A percentile compares a stretch with the other conserved stretches of the same genome.
Evolutionary conservation across 2,797 vertebrate species (phyloP).

Genomic region (Perodicticus potto): DNA sequence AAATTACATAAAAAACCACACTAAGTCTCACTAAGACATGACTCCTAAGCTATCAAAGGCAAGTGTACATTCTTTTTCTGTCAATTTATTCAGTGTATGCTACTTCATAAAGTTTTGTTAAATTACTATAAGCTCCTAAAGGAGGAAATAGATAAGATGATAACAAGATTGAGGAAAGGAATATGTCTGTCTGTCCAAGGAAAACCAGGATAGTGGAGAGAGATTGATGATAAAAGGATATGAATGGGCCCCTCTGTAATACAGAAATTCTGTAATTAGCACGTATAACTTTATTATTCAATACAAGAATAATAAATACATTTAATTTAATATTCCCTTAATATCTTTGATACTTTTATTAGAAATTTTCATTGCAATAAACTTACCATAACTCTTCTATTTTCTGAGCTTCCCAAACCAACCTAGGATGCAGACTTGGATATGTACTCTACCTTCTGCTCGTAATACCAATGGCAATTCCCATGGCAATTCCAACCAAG

Average conservation of each 20-base stretch:
- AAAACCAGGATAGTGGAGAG: background rate
- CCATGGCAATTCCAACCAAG: background rate
- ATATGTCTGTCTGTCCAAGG: background rate
- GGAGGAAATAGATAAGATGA: background rate
- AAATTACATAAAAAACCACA: slow-evolving; percentile 9
- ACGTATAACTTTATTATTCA: background rate
- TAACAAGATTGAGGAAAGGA: background rate
- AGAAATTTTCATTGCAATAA: background rate
- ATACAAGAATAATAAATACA: background rate
- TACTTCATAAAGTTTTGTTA: background rate
- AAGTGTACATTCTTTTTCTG: background rate
- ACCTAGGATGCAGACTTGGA: background rate
- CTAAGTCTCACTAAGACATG: background rate
- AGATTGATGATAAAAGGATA: background rate
- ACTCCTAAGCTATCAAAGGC: background rate
- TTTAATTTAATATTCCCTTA: background rate
- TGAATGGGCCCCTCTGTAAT: background rate
- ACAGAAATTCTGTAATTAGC: background rate
- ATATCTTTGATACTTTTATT: background rate
- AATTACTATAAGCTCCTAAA: background rate
- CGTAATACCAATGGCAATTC: background rate
- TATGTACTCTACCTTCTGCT: background rate
- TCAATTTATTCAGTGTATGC: background rate
- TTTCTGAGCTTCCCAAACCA: slow-evolving; percentile 20
- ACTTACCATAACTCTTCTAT: background rate